Base-by-base conservation (phyloP, 2,888 invertebrate species). In the Nesidiocoris tenuis region DNA sequence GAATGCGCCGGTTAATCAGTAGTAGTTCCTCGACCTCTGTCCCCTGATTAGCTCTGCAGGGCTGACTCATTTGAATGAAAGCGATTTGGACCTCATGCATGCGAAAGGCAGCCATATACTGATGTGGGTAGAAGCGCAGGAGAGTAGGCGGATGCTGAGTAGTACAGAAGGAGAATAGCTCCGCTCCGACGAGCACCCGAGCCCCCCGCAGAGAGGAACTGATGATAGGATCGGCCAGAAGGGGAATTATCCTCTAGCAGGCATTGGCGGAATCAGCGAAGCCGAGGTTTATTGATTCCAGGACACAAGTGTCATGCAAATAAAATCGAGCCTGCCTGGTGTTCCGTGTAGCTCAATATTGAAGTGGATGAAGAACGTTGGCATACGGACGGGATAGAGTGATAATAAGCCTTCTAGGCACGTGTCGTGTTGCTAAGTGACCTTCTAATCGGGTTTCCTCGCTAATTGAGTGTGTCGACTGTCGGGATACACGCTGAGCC, bases 391-490 rank as follows among this genome's bases (percentile, higher is more conserved):
- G 70, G 9, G 57, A 59, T 70, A 70, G 39, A 70, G 59, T 70
- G 70, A 70, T 25, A 70, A 70, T 70, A 24, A 70, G 70, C 70
- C 70, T 70, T 70, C 59, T 24, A 63, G 72, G 72, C 72, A 72
- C 72, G 72, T 72, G 72, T 72, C 54, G 72, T 19, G 72, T 72
- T 72, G 63, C 72, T 72, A 72, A 72, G 72, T 72, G 72, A 63
- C 63, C 72, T 72, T 72, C 61, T 72, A 72, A 72, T 72, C 72
- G 61, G 72, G 54, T 72, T 61, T 39, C 12, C 17, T 25, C 17
- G 12, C n/a, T 72, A 72, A 72, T 72, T 72, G 72, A 63, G 72
- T 72, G 72, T 63, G 18, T 56, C 57, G 57, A 22, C 59, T 59
- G 70, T 70, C 59, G 54, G 70, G 70, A 57, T 59, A 54, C 70